These are phyloP conservation scores for Trogon surrucura DNA, from an alignment of 2,113 vertebrate genomes.

Conservation along the genomic window DNA sequence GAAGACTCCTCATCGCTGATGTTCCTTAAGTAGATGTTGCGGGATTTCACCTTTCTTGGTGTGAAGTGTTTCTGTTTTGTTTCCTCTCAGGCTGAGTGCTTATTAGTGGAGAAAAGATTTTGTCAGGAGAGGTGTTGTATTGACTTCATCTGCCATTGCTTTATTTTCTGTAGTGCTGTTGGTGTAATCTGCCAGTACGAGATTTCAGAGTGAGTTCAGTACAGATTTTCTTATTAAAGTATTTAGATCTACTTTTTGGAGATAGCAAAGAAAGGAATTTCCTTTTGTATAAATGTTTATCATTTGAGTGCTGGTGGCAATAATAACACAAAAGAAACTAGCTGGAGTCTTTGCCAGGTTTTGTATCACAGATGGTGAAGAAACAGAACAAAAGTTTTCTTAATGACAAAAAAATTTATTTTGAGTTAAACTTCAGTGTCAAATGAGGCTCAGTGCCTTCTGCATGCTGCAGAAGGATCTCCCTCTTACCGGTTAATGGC, in stretches of 20 bases:
- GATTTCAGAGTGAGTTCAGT: background rate
- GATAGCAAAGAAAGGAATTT: conserved; percentile 19
- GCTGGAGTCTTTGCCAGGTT: conserved; percentile 50
- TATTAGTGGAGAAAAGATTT: background rate
- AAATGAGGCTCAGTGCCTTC: conserved; percentile 19
- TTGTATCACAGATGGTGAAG: conserved; percentile 56
- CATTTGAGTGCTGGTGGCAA: conserved; percentile 15
- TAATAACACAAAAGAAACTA: conserved; percentile 61
- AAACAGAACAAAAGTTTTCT: conserved; percentile 64
- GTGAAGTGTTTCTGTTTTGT: background rate
- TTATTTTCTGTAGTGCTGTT: background rate
- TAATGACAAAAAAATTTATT: conserved; percentile 35
- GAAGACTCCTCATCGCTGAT: background rate
- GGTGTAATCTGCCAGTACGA: background rate
- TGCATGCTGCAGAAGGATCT: background rate
- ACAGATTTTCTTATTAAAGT: background rate
- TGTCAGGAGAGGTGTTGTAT: background rate
- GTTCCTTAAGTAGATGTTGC: background rate
- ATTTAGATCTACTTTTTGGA: background rate
- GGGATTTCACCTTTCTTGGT: background rate
- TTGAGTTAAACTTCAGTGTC: conserved; percentile 42
- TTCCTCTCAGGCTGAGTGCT: background rate
- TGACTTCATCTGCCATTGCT: background rate
- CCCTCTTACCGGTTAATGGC: background rate
- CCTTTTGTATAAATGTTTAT: conserved; percentile 37